phyloP scores from a whole-genome alignment of 2,797 vertebrate species.

The Apogon hyalosoma region DNA sequence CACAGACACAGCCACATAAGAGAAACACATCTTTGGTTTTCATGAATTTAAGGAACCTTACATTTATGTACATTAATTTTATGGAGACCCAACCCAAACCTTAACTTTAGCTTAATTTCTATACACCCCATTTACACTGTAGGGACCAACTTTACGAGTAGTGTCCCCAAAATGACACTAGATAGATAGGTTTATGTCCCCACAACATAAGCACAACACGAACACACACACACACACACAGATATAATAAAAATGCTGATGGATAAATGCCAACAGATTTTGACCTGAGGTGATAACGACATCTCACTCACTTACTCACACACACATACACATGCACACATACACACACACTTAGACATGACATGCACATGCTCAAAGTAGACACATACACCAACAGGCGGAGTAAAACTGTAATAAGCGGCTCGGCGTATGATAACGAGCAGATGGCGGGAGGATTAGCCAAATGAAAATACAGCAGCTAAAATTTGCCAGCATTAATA shows the following conservation, averaged over 20 bases:
- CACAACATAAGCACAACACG: too few relatives aligned
- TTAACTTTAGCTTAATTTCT: too few relatives aligned
- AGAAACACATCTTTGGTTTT: too few relatives aligned
- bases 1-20: too few relatives aligned
- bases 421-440: conserved; percentile 61
- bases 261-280: conserved; percentile 78
- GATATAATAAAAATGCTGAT: not conserved
- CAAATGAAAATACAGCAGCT: conserved; percentile 84
- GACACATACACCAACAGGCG: conserved; percentile 27
- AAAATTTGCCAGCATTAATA: conserved; percentile 85
- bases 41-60: too few relatives aligned
- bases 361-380: conserved; percentile 24
- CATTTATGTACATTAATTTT: too few relatives aligned
- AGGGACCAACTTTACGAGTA: too few relatives aligned
- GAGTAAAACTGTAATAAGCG: conserved; percentile 67
- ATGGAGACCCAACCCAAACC: too few relatives aligned
- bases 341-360: conserved; percentile 8
- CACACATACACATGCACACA: conserved; percentile 19
- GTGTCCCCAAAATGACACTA: too few relatives aligned
- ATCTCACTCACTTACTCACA: conserved; percentile 38
- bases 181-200: too few relatives aligned
- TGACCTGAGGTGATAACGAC: conserved; percentile 78
- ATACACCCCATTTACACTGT: too few relatives aligned
- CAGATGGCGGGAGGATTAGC: conserved; percentile 88
- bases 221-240: too few relatives aligned